Base-by-base conservation (phyloP, 2,888 invertebrate genomes). In the Amblyjoppa proteus region DNA sequence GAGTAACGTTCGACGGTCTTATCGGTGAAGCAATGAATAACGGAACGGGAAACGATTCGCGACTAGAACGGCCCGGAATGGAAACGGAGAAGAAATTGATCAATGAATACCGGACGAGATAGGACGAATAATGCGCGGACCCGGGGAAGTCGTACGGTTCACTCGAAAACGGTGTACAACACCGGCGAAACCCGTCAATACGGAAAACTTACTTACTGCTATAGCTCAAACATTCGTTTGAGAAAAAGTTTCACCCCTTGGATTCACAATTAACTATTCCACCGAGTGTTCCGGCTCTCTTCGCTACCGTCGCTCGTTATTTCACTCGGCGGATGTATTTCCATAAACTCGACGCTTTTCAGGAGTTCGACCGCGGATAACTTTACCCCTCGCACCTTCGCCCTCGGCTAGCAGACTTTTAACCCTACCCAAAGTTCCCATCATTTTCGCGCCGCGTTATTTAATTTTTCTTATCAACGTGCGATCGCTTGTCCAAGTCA, bases 261-360 rank as follows among this genome's bases (percentile, higher is more conserved):
- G 64, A 71, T 61, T 71, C 64, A 71, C 64, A 64, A 71, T 79
- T 71, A 75, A 49, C n/a, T 13, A 51, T 7, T 58, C 34, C 16
- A 20, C 71, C 16, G 7, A 11, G 25, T 51, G 31, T 38, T 45
- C 56, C 31, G 56, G n/a, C 45, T 61, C 53, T 16, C 13, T 58
- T 45, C 0, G 31, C 31, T 1, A 28, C 7, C 45, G 25, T 70
- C n/a, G 31, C 61, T 70, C 64, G 25, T 70, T 69, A 58, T 64
- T 69, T 61, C 61, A 7, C 71, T 20, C 64, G 9, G 16, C 34
- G 51, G 61, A 64, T 71, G 49, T 51, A 79, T 51, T 51, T 71
- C 51, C 69, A 56, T 68, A 41, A 69, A 56, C 69, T 41, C 74
- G 74, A 38, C 31, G 56, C 53, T 41, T 64, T 70, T 61, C 70